Base-by-base conservation (phyloP, 2,797 vertebrate species). In the Borostomias antarcticus region DNA sequence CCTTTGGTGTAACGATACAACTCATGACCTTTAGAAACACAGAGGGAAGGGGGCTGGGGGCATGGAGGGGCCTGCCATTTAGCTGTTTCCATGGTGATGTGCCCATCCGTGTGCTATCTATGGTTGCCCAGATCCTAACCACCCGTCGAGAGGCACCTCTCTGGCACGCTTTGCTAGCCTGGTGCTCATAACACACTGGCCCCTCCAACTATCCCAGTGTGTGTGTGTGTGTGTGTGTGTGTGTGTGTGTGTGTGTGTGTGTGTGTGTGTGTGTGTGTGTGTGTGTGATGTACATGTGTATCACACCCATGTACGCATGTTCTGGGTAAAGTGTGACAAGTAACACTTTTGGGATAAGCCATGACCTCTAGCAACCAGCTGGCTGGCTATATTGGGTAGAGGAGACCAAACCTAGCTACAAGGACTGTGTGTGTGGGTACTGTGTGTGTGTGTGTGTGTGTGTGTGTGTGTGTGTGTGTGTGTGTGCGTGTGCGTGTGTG, bases 51-150 rank as follows among this genome's bases (percentile, higher is more conserved):
- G 47, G 62, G 47, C 68, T 64, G 17, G 13, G 51, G 15, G 13
- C 28, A 28, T 4, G 37, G 70, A 52, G 68, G 48, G 17, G 62
- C 64, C 73, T 8, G 83, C 74, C 69, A 74, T 75, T 78, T 77
- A 77, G 77, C 74, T 81, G 85, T 85, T 70, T 69, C 76, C 69
- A 58, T 82, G 72, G 80, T 4, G 69, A 78, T 64, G 72, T 53
- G 66, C 10, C n/a, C 15, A 66, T 71, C 67, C 57, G 32, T 60
- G 74, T 60, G 74, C 64, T 76, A 77, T 82, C 75, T 81, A 58
- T 62, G 73, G 74, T 70, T 64, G 69, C 62, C 73, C 68, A 75
- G 77, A 82, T 72, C 73, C 35, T 37, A 43, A 62, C 59, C 68
- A n/a, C 74, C 77, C 11, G 3, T 68, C 2, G 66, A 68, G 74